Conservation (phyloP, 1,140 invertebrate species). For the Trichoplusia ni region DNA sequence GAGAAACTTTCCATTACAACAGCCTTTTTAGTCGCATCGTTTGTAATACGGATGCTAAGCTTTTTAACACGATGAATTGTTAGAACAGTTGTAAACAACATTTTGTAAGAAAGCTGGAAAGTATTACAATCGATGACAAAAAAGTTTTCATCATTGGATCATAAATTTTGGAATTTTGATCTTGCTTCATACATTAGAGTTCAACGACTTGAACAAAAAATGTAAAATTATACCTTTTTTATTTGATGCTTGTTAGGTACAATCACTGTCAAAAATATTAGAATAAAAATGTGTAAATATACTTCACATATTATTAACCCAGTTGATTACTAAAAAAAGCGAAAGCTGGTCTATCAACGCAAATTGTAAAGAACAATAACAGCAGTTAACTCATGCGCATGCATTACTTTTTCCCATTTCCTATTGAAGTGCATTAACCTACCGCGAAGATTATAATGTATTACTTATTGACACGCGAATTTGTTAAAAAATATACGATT, state of each 20-base stretch:
- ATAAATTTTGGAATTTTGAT: not conserved
- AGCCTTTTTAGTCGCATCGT: constrained; percentile 3
- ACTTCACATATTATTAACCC: constrained; percentile 12
- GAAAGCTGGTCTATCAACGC: constrained; percentile 7
- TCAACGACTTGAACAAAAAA: constrained; percentile 3
- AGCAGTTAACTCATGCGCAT: constrained; percentile 4
- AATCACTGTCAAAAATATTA: no score
- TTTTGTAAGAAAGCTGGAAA: not conserved
- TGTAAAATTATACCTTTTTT: not conserved
- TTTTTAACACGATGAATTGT: constrained; percentile 8
- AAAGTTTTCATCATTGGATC: not conserved
- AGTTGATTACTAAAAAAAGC: constrained; percentile 19
- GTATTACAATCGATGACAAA: not conserved
- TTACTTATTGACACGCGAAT: constrained; percentile 7
- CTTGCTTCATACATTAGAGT: not conserved
- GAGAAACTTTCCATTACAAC: constrained; percentile 15
- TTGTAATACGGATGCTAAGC: not conserved
- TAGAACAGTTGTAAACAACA: not conserved
- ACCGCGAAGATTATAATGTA: no score
- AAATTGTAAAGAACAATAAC: constrained; percentile 15
- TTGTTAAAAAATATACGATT: no score
- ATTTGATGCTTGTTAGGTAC: no score
- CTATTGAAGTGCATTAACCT: constrained; percentile 9
- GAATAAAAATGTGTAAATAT: not conserved
- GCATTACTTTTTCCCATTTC: constrained; percentile 24